phyloP scores from a whole-genome alignment of 1,140 invertebrate genomes.

The Vanessa atalanta region DNA sequence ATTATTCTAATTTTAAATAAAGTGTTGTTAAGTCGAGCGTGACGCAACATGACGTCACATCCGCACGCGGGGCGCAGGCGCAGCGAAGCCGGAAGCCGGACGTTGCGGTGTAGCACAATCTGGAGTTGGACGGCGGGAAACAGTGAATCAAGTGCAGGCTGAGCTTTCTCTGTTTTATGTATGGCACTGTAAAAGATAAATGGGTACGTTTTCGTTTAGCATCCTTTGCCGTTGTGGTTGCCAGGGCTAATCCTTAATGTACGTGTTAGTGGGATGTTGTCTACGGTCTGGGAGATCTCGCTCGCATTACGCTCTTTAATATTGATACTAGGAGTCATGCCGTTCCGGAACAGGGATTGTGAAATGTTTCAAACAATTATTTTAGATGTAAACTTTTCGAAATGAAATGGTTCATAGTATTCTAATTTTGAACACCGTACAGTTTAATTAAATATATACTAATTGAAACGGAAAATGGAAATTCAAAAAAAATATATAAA shows the following conservation, averaged over 20 bases:
- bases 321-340: conserved; percentile 1
- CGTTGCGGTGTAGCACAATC: conserved; percentile 76
- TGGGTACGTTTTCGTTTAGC: conserved; percentile 59
- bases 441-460: no score
- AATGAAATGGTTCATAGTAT: no score
- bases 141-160: conserved; percentile 76
- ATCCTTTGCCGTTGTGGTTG: conserved; percentile 47
- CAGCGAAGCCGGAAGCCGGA: conserved; percentile 69
- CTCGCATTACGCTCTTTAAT: conserved; percentile 6
- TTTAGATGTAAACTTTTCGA: neutral
- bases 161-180: conserved; percentile 68
- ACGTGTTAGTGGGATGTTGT: conserved; percentile 36
- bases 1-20: conserved; percentile 37
- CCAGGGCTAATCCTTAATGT: conserved; percentile 52
- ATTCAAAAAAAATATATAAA: no score
- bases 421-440: no score
- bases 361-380: neutral
- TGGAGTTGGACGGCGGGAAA: conserved; percentile 73
- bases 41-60: conserved; percentile 56
- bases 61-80: conserved; percentile 61
- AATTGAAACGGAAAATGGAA: no score
- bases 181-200: conserved; percentile 70
- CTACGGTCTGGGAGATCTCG: conserved; percentile 28
- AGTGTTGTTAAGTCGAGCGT: conserved; percentile 33
- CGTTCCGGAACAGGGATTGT: neutral